These are phyloP conservation scores for Ceyx cyanopectus DNA, from an alignment of 2,113 vertebrate genomes.

Conservation along the genomic window DNA sequence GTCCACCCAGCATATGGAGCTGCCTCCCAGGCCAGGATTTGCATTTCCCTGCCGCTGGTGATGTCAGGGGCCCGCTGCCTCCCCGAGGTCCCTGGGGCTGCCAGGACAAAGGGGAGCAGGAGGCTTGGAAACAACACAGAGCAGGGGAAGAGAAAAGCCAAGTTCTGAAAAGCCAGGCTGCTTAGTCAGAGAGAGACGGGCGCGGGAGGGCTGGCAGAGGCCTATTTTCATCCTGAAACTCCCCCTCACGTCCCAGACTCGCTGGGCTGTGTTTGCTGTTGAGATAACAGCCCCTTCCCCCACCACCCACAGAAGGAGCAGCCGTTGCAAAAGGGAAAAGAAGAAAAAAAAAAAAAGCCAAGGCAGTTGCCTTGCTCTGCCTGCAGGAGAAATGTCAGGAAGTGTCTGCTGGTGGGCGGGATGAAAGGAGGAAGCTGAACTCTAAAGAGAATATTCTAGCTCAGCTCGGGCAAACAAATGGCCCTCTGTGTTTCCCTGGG, in stretches of 20 bases:
- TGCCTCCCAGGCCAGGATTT: background rate
- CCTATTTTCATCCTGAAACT: constrained; percentile 57
- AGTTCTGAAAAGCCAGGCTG: background rate
- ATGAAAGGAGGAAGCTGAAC: constrained; percentile 67
- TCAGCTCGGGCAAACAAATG: constrained; percentile 3
- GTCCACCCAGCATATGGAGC: background rate
- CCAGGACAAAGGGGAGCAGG: constrained; percentile 35
- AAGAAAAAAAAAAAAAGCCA: background rate
- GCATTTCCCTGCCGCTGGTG: background rate
- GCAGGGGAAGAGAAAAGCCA: background rate
- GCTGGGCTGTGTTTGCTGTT: constrained; percentile 38
- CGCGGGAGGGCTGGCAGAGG: constrained; percentile 19
- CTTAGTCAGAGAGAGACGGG: constrained; percentile 19
- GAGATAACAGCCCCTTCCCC: constrained; percentile 60
- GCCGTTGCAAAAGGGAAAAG: background rate
- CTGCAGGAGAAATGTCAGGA: constrained; percentile 65
- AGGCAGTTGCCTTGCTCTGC: constrained; percentile 54
- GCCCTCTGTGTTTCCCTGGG: constrained; percentile 31
- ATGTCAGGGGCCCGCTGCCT: background rate
- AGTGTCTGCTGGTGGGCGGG: constrained; percentile 61
- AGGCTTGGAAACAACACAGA: constrained; percentile 16
- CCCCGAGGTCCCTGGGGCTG: background rate
- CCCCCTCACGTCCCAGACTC: constrained; percentile 47
- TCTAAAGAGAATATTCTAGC: constrained; percentile 57
- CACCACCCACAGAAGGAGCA: constrained; percentile 56